These are phyloP conservation scores for Anolis sagrei DNA, from an alignment of 2,113 vertebrate genomes.

Conservation along the genomic window DNA sequence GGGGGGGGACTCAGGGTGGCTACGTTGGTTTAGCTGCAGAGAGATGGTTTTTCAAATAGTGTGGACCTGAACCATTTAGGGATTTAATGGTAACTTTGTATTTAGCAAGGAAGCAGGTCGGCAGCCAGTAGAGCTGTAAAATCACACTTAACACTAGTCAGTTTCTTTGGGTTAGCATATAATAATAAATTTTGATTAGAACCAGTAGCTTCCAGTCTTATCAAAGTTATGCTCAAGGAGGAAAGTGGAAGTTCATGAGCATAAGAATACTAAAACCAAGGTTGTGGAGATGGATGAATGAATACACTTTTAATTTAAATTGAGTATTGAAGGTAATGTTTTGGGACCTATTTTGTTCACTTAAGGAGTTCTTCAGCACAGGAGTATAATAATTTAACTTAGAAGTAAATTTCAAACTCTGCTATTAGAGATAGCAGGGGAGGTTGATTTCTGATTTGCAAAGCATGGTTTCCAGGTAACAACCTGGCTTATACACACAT, in stretches of 20 bases:
- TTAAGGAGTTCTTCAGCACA: background rate
- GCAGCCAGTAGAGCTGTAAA: too few relatives aligned
- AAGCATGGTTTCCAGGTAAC: background rate
- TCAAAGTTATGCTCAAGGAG: background rate
- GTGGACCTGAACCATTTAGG: too few relatives aligned
- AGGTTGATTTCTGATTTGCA: background rate
- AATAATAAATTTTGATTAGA: background rate
- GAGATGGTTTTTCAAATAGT: too few relatives aligned
- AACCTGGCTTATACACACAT: background rate
- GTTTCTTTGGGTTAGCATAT: background rate
- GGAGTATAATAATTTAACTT: background rate
- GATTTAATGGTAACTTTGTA: too few relatives aligned
- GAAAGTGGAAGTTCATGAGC: background rate
- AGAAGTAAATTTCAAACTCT: background rate
- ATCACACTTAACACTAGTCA: background rate
- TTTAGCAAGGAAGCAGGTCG: too few relatives aligned
- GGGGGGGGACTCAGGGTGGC: too few relatives aligned
- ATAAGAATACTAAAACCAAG: background rate
- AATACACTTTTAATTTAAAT: background rate
- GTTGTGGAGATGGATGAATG: too few relatives aligned
- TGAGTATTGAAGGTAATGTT: background rate
- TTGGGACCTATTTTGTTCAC: background rate
- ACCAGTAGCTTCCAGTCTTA: background rate
- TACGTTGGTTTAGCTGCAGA: too few relatives aligned
- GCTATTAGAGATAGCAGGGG: background rate